A percentile compares a stretch with the other conserved stretches of the same genome.
These are phyloP conservation scores for Meghimatium bilineatum DNA, from an alignment of 2,888 invertebrate genomes.

Conservation along the genomic window DNA sequence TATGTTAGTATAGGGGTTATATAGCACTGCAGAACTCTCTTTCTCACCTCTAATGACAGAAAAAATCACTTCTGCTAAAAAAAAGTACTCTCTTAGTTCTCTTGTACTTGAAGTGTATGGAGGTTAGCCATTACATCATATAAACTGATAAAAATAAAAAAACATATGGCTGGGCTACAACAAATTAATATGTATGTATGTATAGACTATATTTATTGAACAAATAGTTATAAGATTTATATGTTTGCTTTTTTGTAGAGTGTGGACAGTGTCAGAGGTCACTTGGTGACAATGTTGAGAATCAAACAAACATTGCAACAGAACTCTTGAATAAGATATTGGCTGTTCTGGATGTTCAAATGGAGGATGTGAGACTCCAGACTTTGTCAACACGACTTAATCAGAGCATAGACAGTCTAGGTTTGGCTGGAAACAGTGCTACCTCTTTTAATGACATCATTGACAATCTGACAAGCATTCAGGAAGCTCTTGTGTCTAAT, in stretches of 20 bases:
- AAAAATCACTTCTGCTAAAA: too few relatives aligned
- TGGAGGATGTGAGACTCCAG: conserved; percentile 54
- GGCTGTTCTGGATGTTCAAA: conserved; percentile 52
- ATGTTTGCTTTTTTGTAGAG: conserved; percentile 48
- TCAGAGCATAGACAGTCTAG: conserved; percentile 47
- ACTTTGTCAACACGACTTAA: conserved; percentile 45
- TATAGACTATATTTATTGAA: too few relatives aligned
- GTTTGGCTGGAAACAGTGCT: conserved; percentile 47
- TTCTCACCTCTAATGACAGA: too few relatives aligned
- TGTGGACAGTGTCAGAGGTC: conserved; percentile 60
- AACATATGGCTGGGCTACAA: too few relatives aligned
- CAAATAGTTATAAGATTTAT: background rate
- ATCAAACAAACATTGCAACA: conserved; percentile 47
- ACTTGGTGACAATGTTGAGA: conserved; percentile 60
- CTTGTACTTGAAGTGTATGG: too few relatives aligned
- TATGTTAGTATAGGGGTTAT: too few relatives aligned
- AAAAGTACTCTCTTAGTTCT: too few relatives aligned
- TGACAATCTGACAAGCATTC: conserved; percentile 19
- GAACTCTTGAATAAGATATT: conserved; percentile 48
- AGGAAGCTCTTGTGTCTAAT: background rate
- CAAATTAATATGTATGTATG: too few relatives aligned
- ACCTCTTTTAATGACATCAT: conserved; percentile 38
- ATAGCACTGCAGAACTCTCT: too few relatives aligned
- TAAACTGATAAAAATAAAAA: too few relatives aligned
- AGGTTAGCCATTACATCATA: too few relatives aligned